Conservation (phyloP, 2,888 invertebrate genomes). For the Drosophila fungiperda region DNA sequence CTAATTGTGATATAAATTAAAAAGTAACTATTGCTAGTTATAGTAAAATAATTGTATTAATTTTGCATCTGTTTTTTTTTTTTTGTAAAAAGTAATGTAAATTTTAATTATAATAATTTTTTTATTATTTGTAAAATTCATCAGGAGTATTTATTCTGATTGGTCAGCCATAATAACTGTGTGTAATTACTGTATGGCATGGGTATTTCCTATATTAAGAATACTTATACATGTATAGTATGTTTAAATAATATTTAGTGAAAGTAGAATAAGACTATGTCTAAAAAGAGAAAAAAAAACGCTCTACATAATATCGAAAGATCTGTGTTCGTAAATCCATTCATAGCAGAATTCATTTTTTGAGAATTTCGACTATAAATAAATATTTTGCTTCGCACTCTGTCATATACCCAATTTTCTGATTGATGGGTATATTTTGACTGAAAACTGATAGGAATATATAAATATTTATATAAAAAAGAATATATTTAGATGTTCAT, state of each 20-base stretch:
- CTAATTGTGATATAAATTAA: background rate
- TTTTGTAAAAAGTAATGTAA: background rate
- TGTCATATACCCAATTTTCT: background rate
- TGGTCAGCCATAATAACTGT: background rate
- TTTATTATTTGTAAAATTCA: background rate
- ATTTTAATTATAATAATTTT: slow-evolving; percentile 16
- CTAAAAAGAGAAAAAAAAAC: too few relatives aligned
- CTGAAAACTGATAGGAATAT: background rate
- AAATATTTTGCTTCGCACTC: background rate
- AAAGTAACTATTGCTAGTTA: too few relatives aligned
- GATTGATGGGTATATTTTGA: background rate
- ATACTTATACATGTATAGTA: background rate
- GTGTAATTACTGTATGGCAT: background rate
- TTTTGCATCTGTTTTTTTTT: background rate
- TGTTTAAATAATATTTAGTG: background rate
- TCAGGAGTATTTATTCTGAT: slow-evolving; percentile 2
- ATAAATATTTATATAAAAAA: background rate
- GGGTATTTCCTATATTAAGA: background rate
- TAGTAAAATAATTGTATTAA: background rate
- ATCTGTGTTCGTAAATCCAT: background rate
- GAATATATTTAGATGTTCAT: background rate
- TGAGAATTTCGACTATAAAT: background rate
- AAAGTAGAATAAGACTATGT: background rate
- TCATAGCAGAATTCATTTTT: background rate
- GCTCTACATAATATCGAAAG: background rate